These are phyloP conservation scores for Noturus placidus DNA, from an alignment of 2,113 vertebrate species.

Conservation along the genomic window DNA sequence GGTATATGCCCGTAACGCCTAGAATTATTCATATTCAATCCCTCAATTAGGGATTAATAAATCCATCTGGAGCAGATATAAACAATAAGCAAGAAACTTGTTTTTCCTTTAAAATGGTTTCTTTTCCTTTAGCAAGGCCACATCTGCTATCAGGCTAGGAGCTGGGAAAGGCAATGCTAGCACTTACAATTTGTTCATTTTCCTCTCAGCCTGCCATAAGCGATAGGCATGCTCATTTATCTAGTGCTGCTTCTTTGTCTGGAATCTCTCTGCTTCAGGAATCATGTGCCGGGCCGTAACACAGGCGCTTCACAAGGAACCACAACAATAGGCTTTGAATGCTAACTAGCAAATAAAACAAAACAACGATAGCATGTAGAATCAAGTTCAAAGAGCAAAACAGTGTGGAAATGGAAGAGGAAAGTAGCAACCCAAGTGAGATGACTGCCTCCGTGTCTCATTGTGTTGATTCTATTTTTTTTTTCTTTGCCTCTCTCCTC, in stretches of 20 bases:
- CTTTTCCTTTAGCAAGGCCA: conserved; percentile 59
- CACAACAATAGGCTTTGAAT: conserved; percentile 55
- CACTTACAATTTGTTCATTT: conserved; percentile 69
- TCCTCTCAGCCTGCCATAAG: conserved; percentile 69
- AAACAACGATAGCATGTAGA: not conserved
- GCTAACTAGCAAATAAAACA: conserved; percentile 52
- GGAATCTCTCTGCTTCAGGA: conserved; percentile 56
- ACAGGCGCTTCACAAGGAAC: not conserved
- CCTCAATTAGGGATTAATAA: conserved; percentile 82
- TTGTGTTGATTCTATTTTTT: conserved; percentile 23
- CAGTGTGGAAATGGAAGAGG: not conserved
- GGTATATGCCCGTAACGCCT: conserved; percentile 44
- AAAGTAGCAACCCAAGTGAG: not conserved
- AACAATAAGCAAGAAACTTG: conserved; percentile 61
- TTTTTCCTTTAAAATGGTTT: conserved; percentile 60
- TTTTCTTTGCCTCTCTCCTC: conserved; percentile 15
- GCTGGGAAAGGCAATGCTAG: conserved; percentile 47
- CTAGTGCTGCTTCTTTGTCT: conserved; percentile 71
- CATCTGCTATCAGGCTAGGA: conserved; percentile 44
- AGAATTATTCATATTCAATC: conserved; percentile 78
- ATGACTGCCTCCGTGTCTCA: conserved; percentile 8
- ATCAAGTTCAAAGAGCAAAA: conserved; percentile 20
- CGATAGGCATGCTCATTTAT: conserved; percentile 71
- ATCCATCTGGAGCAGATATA: conserved; percentile 80
- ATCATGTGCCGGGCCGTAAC: conserved; percentile 42